Conservation (phyloP, 2,888 invertebrate species). For the Dynastes maya region DNA sequence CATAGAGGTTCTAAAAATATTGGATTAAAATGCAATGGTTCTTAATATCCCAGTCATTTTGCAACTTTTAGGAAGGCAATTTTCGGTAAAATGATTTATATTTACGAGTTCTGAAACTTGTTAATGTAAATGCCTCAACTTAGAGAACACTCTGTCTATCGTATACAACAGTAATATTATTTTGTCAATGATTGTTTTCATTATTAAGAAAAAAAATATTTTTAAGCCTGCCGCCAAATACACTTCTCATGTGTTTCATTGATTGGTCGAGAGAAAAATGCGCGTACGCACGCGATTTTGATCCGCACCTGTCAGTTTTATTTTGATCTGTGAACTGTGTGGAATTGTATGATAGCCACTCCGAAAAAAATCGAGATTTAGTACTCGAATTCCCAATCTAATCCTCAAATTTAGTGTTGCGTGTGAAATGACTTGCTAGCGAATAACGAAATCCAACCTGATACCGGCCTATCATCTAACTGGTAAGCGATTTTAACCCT, state of each 20-base stretch:
- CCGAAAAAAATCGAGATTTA: slow-evolving; percentile 9
- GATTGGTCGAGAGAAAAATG: neutral
- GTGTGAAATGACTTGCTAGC: neutral
- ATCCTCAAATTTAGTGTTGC: neutral
- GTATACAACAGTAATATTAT: too few species aligned
- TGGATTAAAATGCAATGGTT: too few species aligned
- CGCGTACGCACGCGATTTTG: slow-evolving; percentile 42
- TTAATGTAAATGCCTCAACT: too few species aligned
- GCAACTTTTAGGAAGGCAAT: too few species aligned
- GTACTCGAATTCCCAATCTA: neutral
- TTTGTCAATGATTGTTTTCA: too few species aligned
- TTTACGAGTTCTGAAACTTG: too few species aligned
- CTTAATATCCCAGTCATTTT: too few species aligned
- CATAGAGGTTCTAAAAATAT: too few species aligned
- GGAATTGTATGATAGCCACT: neutral
- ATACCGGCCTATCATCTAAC: slow-evolving; percentile 16
- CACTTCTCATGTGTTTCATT: neutral
- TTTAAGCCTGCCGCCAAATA: neutral
- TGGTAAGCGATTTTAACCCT: neutral
- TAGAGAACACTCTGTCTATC: too few species aligned
- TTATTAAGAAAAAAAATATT: too few species aligned
- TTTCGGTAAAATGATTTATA: too few species aligned
- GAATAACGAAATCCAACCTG: neutral
- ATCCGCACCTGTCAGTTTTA: slow-evolving; percentile 54
- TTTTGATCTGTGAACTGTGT: slow-evolving; percentile 49